phyloP scores from a whole-genome alignment of 2,797 vertebrate species.

The Toxotes lorentzi region DNA sequence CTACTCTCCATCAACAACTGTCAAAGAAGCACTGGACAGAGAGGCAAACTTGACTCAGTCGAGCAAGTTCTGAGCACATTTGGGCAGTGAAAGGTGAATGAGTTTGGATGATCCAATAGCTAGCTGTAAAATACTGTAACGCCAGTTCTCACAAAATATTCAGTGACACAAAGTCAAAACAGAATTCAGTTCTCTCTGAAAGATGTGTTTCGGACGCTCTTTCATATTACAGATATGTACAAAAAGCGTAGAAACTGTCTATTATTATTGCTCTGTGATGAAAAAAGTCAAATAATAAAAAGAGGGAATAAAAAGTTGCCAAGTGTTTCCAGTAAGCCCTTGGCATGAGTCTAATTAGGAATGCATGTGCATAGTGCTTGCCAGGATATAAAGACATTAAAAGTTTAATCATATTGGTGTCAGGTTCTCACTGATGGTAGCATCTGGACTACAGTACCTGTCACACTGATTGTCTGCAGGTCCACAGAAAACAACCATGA shows the following conservation, averaged over 20 bases:
- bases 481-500: neutral
- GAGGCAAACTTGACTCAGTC: neutral
- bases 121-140: neutral
- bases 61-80: neutral
- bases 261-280: conserved; percentile 1
- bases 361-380: conserved; percentile 7
- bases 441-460: neutral
- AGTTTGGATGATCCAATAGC: neutral
- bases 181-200: neutral
- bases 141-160: neutral
- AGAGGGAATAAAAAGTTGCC: conserved; percentile 28
- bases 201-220: neutral
- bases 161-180: neutral
- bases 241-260: neutral
- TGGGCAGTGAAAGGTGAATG: neutral
- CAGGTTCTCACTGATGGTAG: conserved; percentile 1
- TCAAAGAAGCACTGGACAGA: neutral
- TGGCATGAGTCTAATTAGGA: conserved; percentile 21
- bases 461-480: conserved; percentile 5
- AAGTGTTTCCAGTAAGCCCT: conserved; percentile 50
- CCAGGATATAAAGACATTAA: conserved; percentile 14
- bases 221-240: neutral
- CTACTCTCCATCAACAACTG: conserved; percentile 31
- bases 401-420: conserved; percentile 19
- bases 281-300: too few relatives aligned